These are phyloP conservation scores for Phenganax marumi DNA, from an alignment of 92 coral and sea anemone species.

Conservation along the genomic window DNA sequence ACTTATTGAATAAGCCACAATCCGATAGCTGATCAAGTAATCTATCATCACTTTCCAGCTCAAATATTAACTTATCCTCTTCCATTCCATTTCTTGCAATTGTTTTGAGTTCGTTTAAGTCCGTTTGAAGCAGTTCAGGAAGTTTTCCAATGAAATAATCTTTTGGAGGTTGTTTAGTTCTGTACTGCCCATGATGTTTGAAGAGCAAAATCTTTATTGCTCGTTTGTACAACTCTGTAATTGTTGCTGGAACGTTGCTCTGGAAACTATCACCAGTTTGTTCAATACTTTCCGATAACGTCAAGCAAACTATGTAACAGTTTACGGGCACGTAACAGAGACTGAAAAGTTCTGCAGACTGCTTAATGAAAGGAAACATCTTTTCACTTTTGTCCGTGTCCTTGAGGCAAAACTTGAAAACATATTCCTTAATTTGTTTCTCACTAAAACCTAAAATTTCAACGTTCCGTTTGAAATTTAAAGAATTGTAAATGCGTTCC, in stretches of 20 bases:
- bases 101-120: not conserved
- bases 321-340: too few species aligned
- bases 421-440: not conserved
- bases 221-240: too few species aligned
- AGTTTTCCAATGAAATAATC: not conserved
- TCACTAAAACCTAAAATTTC: slow-evolving; percentile 60
- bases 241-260: not conserved
- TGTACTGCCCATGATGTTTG: not conserved
- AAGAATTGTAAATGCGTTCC: too few species aligned
- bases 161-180: too few species aligned
- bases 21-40: not conserved
- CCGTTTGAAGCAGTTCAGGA: not conserved
- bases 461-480: slow-evolving; percentile 26
- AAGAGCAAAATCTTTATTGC: too few species aligned
- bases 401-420: slow-evolving; percentile 9
- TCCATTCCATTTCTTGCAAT: not conserved
- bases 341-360: too few species aligned
- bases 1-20: not conserved
- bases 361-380: too few species aligned
- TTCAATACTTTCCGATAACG: not conserved
- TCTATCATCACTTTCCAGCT: not conserved
- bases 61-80: not conserved
- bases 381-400: not conserved
- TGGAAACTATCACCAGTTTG: not conserved
- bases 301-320: not conserved